Conservation (phyloP, 2,113 vertebrate species). For the Phaethon lepturus region DNA sequence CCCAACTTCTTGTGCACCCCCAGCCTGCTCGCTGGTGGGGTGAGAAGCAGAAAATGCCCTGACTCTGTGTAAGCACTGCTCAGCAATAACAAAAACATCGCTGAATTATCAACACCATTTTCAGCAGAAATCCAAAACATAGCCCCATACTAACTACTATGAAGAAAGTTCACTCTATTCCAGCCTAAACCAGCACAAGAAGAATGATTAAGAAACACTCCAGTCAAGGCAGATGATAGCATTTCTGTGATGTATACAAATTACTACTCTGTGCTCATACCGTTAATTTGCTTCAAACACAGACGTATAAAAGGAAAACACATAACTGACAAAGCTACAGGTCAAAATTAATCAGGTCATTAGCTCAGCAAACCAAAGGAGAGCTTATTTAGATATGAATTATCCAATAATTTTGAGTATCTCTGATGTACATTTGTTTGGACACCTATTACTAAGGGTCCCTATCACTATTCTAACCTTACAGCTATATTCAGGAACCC, state of each 20-base stretch:
- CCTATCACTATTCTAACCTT: background rate
- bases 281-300: background rate
- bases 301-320: background rate
- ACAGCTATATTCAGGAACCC: background rate
- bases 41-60: no score
- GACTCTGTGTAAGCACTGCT: no score
- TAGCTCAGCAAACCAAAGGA: background rate
- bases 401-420: background rate
- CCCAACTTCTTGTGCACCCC: no score
- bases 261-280: background rate
- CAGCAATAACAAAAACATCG: no score
- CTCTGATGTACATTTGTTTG: constrained; percentile 12
- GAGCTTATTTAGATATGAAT: background rate
- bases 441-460: background rate
- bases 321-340: background rate
- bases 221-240: background rate
- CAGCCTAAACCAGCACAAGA: no score
- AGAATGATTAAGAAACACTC: background rate
- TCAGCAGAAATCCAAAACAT: no score
- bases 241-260: background rate
- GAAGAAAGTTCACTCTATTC: no score
- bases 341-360: constrained; percentile 11
- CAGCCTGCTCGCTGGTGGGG: no score
- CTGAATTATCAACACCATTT: no score
- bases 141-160: no score